Evolutionary conservation across 2,888 invertebrate species (phyloP).

Genomic region (Aethes cnicana): DNA sequence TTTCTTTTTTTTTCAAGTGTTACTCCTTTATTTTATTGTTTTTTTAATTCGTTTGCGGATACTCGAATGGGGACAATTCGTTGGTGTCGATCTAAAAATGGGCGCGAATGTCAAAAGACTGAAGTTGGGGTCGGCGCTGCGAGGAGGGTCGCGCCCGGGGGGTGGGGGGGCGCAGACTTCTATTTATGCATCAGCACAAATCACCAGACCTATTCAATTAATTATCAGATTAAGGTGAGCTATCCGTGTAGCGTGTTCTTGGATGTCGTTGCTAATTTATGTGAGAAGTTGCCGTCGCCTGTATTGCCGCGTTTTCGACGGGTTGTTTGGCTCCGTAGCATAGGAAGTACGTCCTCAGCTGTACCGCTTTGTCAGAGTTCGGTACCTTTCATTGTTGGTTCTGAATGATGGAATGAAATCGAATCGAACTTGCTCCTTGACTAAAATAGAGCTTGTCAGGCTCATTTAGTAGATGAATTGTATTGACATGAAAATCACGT

Average conservation of each 20-base stretch:
- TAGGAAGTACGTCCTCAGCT: slow-evolving; percentile 24
- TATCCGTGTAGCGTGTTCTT: slow-evolving; percentile 67
- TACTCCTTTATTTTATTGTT: slow-evolving; percentile 45
- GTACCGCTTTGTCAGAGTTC: slow-evolving; percentile 6
- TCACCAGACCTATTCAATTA: slow-evolving; percentile 80
- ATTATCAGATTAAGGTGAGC: slow-evolving; percentile 82
- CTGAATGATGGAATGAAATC: slow-evolving; percentile 12
- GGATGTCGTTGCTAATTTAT: slow-evolving; percentile 57
- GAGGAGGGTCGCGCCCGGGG: slow-evolving; percentile 32
- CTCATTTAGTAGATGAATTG: slow-evolving; percentile 32
- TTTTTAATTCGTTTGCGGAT: slow-evolving; percentile 39
- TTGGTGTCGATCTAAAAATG: slow-evolving; percentile 77
- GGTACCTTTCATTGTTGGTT: slow-evolving; percentile 24
- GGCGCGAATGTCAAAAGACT: slow-evolving; percentile 81
- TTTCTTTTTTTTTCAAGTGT: slow-evolving; percentile 42
- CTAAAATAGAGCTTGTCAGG: slow-evolving; percentile 32
- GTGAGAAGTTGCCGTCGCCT: slow-evolving; percentile 50
- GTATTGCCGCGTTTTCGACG: slow-evolving; percentile 46
- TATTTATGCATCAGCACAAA: slow-evolving; percentile 79
- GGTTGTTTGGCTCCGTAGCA: slow-evolving; percentile 8
- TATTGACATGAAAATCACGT: slow-evolving; percentile 38
- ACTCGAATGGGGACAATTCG: slow-evolving; percentile 67
- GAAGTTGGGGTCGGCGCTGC: slow-evolving; percentile 62
- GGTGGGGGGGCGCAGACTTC: slow-evolving; percentile 57
- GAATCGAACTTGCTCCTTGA: slow-evolving; percentile 38